A percentile compares a stretch with the other conserved stretches of the same genome.
Evolutionary conservation across 2,888 invertebrate species (phyloP).

Genomic region (Ephialtes manifestator): DNA sequence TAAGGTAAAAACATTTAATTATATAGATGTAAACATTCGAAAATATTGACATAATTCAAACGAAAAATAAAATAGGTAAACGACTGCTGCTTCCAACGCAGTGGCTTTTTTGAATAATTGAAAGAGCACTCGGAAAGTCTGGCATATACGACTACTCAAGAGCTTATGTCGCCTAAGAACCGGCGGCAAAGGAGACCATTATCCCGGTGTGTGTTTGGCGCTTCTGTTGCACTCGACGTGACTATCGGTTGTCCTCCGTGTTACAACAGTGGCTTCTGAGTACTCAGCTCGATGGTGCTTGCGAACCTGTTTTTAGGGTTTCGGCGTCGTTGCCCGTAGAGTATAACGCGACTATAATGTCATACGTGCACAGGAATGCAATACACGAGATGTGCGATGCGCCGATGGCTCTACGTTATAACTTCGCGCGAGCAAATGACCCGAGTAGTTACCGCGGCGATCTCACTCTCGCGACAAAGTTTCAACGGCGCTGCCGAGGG

Average conservation of each 20-base stretch:
- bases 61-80: not conserved
- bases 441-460: conserved; percentile 4
- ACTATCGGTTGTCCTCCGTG: not conserved
- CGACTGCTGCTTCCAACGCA: not conserved
- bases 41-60: not conserved
- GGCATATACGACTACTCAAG: not conserved
- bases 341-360: conserved; percentile 52
- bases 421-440: conserved; percentile 44
- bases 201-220: not conserved
- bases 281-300: conserved; percentile 14
- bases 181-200: not conserved
- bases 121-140: not conserved
- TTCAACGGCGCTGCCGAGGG: not conserved
- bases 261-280: not conserved
- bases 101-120: conserved; percentile 1
- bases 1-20: too few species aligned
- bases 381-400: conserved; percentile 5
- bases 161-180: not conserved
- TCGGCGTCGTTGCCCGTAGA: not conserved
- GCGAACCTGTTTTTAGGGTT: conserved; percentile 32
- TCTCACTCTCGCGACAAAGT: conserved; percentile 27
- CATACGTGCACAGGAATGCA: conserved; percentile 37
- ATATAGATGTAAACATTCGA: too few species aligned
- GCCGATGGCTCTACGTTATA: not conserved
- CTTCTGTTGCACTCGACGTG: conserved; percentile 17